A percentile compares a stretch with the other conserved stretches of the same genome.
These are phyloP conservation scores for Gila orcuttii DNA, from an alignment of 2,113 vertebrate species.

Conservation along the genomic window DNA sequence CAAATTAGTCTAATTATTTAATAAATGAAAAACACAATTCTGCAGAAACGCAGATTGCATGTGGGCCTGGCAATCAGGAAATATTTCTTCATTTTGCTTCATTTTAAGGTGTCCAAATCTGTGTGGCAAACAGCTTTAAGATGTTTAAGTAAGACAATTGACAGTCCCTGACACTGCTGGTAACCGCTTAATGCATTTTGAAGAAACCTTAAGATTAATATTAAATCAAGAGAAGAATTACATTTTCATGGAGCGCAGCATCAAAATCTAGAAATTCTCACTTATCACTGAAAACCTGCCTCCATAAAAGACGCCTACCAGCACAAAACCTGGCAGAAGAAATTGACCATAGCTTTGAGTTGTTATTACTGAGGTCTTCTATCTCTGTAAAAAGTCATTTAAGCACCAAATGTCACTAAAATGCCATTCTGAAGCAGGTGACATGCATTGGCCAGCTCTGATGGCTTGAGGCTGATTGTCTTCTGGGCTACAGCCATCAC, in stretches of 20 bases:
- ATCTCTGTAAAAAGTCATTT: conserved; percentile 22
- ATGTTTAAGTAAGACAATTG: not conserved
- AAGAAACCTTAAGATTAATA: conserved; percentile 13
- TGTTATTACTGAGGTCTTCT: conserved; percentile 20
- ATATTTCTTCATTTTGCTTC: not conserved
- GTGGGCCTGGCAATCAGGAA: not conserved
- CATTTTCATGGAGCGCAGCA: conserved; percentile 15
- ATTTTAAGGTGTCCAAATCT: not conserved
- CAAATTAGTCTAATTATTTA: not conserved
- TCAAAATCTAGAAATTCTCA: conserved; percentile 12
- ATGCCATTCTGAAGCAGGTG: conserved; percentile 29
- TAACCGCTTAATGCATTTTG: conserved; percentile 3
- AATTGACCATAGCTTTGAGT: conserved; percentile 33
- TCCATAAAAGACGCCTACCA: conserved; percentile 18
- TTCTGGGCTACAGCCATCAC: conserved; percentile 49
- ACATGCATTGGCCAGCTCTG: conserved; percentile 38
- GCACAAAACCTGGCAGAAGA: conserved; percentile 1
- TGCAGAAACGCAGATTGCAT: not conserved
- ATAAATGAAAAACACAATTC: not conserved
- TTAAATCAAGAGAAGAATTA: conserved; percentile 28
- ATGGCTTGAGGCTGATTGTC: conserved; percentile 37
- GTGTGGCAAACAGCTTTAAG: not conserved
- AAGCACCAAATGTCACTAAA: conserved; percentile 33
- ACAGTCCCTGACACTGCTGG: not conserved
- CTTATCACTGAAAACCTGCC: not conserved